Evolutionary conservation across 2,888 invertebrate species (phyloP), one percentile per base, ranked within the genome.

Genomic region (Leptogaster cylindrica): DNA sequence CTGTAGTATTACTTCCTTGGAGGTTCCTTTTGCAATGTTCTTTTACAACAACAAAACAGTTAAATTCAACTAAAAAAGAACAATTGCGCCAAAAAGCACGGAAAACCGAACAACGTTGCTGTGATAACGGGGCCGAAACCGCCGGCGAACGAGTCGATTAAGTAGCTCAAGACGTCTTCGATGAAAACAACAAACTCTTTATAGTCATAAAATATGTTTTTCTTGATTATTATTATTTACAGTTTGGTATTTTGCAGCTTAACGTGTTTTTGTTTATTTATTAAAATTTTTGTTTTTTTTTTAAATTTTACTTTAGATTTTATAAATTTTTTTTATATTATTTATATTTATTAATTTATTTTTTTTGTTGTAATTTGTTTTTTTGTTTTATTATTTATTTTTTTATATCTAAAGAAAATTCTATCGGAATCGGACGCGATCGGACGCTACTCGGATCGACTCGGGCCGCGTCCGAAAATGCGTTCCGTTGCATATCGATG

Each of bases 401-500:
- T 31, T 27, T 50, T 28, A 33, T 48, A 25, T 65, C 58, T 58
- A 63, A 63, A 67, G 64, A 50, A 67, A 67, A 68, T 63, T 68
- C 51, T 67, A 48, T 70, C 77, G 78, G 75, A 78, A 48, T 70
- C 77, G 78, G 75, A 78, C 78, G 77, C 80, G 79, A 79, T 81
- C 81, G 81, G 79, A 79, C 79, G 80, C 80, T 81, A 79, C 78
- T 81, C 81, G 81, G 78, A 78, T 78, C 78, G 78, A 78, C 75
- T 80, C 80, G 80, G 79, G 78, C 77, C 79, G 80, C 80, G 79
- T 81, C 81, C 81, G 81, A 81, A 81, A 80, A 80, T 79, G 79
- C 80, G 79, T 81, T 81, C 79, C 81, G 81, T 78, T 81, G 81
- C 81, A 81, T 81, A 78, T 80, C 79, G 79, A 79, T 80, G 80